Evolutionary conservation across 2,797 vertebrate species (phyloP).

Genomic region (Galago senegalensis): DNA sequence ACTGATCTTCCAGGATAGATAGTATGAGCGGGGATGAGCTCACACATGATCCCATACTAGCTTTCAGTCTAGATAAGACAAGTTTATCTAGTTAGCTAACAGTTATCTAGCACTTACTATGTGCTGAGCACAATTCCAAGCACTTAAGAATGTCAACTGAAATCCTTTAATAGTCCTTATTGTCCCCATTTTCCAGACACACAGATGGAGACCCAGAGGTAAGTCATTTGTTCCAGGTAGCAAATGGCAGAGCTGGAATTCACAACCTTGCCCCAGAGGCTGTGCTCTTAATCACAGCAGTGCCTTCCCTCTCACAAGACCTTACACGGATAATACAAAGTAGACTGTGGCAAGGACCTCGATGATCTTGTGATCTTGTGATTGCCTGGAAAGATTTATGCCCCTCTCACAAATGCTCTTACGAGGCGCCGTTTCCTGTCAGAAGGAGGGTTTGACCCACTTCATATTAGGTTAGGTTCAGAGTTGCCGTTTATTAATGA

Average conservation of each 20-base stretch:
- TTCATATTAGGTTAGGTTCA: neutral
- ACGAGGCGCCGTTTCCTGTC: constrained; percentile 11
- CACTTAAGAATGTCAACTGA: neutral
- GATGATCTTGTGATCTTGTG: neutral
- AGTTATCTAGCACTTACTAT: neutral
- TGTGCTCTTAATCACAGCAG: neutral
- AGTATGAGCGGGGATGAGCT: neutral
- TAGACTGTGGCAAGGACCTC: neutral
- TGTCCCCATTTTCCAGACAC: constrained; percentile 4
- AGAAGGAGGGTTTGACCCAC: neutral
- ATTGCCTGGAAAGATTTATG: neutral
- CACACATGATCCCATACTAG: neutral
- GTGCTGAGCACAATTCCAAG: neutral
- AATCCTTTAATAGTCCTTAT: neutral
- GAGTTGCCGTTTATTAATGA: constrained; percentile 69
- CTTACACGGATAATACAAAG: neutral
- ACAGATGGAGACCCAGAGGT: neutral
- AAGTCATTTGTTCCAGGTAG: neutral
- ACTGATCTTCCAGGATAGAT: neutral
- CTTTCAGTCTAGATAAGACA: neutral
- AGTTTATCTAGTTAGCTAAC: neutral
- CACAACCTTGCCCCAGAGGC: neutral
- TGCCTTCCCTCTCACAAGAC: neutral
- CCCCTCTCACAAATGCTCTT: neutral
- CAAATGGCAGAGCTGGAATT: neutral